Conservation (phyloP, 1,140 invertebrate species). For the Drosophila oshimai region DNA sequence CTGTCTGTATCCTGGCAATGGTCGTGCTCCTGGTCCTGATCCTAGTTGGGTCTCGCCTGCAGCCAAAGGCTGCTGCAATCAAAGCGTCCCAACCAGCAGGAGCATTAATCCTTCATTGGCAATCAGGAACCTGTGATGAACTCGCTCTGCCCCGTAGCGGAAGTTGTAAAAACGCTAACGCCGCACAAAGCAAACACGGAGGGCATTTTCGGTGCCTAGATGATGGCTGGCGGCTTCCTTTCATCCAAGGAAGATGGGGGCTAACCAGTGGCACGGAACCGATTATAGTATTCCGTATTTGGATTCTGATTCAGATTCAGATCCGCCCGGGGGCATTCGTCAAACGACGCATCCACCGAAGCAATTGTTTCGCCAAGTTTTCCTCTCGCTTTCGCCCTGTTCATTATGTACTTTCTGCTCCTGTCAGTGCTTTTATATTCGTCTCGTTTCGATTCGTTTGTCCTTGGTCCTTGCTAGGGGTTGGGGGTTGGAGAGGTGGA, state of each 20-base stretch:
- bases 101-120: constrained; percentile 78
- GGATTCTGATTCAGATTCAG: constrained; percentile 49
- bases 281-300: constrained; percentile 78
- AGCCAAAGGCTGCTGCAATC: constrained; percentile 70
- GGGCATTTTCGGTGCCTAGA: constrained; percentile 46
- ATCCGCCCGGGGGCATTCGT: constrained; percentile 72
- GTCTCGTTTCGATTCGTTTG: constrained; percentile 35
- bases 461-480: constrained; percentile 19
- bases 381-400: constrained; percentile 43
- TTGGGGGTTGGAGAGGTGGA: neutral
- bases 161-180: constrained; percentile 79
- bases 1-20: constrained; percentile 10
- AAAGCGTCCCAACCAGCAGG: constrained; percentile 45
- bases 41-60: constrained; percentile 52
- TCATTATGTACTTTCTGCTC: constrained; percentile 58
- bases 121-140: constrained; percentile 76
- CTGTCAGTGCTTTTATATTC: constrained; percentile 31
- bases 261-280: constrained; percentile 78
- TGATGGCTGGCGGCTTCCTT: constrained; percentile 35
- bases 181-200: constrained; percentile 73
- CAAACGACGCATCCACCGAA: constrained; percentile 64
- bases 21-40: constrained; percentile 26
- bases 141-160: constrained; percentile 47
- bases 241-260: constrained; percentile 4
- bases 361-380: constrained; percentile 79